Base-by-base conservation (phyloP, 2,888 invertebrate species). In the Cremastobaeus sp. region DNA sequence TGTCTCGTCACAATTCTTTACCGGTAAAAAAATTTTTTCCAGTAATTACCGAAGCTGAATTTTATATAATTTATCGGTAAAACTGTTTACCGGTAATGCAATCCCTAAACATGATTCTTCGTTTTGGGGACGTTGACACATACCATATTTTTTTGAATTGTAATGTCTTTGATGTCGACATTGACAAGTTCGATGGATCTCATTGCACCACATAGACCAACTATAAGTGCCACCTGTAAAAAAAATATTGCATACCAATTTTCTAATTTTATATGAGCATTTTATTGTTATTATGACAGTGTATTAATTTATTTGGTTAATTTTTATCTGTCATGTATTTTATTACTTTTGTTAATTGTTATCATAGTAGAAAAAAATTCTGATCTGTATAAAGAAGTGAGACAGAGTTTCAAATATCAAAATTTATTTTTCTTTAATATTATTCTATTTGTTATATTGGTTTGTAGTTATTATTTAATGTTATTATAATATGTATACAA, bases 151-250 rank as follows among this genome's bases (percentile, higher is more conserved):
- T 20, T 21, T 35, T n/a, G 2, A n/a, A n/a, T n/a, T n/a, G n/a
- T 4, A 14, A 50, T 35, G 21, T 50, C 35, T 21, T 35, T 18
- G 12, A 20, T 50, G 9, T 1, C 8, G 2, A 50, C 11, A 1
- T 20, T 34, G 2, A 50, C 35, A 3, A 50, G 35, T 35, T 50
- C 50, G 9, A 2, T 8, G 6, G 34, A 35, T 30, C 50, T 18
- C 12, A 34, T 5, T 8, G 34, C 50, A 21, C 35, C 50, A 9
- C 34, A 20, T 30, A 50, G 5, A 11, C 34, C 50, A 32, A 50
- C 34, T 35, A 50, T 35, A 20, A 50, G 35, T 35, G 50, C 50
- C 8, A 35, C 50, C 50, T 50, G 47, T 17, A 37, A 37, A 37
- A 28, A 41, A 37, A n/a, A n/a, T n/a, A n/a, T n/a, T n/a, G n/a